Base-by-base conservation (phyloP, 1,140 invertebrate genomes). In the Rhysida immarginata region DNA sequence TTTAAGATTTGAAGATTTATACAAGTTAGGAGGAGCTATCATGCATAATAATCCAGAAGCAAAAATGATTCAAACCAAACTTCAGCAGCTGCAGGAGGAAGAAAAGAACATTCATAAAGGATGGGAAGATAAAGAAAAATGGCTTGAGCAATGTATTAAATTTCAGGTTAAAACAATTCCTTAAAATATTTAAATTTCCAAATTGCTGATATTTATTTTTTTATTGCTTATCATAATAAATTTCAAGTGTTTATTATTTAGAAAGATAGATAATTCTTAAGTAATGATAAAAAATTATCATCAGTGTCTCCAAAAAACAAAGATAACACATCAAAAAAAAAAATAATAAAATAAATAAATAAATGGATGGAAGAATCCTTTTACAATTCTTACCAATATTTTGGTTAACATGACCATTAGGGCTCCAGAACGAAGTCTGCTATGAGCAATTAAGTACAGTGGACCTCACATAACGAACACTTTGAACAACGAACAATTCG, bases 81-180 rank as follows among this genome's bases (percentile, higher is more conserved):
- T 92, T n/a, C 78, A 81, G 23, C 77, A 79, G 51, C 67, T 96
- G 18, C 74, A 78, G 53, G 80, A 81, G 2, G 84, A 94, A 64
- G 80, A 91, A 62, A 77, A 80, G 55, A 79, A 81, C 2, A 79
- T 96, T 0, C 73, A 74, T 8, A 57, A 80, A 57, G 82, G 81
- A 26, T 94, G 88, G 86, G 71, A 79, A 42, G 79, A 85, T 29
- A 93, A 93, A 66, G 81, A 88, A 24, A 78, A 81, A 50, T 85
- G 84, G 78, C 71, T 94, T 26, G 77, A 83, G 58, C 88, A 95
- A 66, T 84, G 85, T 59, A 73, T 90, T 18, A 86, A 94, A 63
- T 71, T 95, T 50, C 70, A 73, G 41, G 56, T 55, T 3, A 8
- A 8, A 8, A 35, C 5, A 35, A 16, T 35, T 35, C 16, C 16